Evolutionary conservation across 2,888 invertebrate genomes (phyloP), one percentile per base, ranked within the genome.

Genomic region (Ceratothoa steindachneri): DNA sequence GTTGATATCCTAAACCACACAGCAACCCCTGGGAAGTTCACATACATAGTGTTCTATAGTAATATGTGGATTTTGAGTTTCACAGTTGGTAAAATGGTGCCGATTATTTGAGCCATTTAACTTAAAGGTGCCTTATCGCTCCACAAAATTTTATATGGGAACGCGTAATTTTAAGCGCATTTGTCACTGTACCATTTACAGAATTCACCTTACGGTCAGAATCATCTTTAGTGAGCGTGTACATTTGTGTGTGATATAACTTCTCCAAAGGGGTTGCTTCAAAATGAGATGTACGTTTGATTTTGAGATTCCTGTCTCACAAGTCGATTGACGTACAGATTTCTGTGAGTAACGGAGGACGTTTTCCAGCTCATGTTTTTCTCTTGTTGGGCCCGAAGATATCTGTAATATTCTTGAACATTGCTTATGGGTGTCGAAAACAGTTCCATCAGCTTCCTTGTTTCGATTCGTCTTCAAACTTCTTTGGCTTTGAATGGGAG

Each of bases 361-460:
- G 1, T 27, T 60, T 64, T 69, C 60, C 69, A 60, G 30, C 31
- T 60, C 53, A 30, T 27, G 3, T 52, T 55, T 19, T 73, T 55
- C 31, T 1, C 60, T 69, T 69, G 29, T 19, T 22, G 27, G 67
- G 30, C 73, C 41, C 7, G 64, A 69, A 4, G 73, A 69, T 73
- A 55, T 19, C 22, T 3, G 72, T 30, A 31, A 68, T 68, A 53
- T 67, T 65, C 68, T 53, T 2, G 72, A 72, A 72, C 72, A 51
- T 28, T 72, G 3, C 72, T 72, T 72, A 7, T 72, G 51, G 28
- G 51, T 22, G 27, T 72, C 28, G 2, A 68, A 55, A 28, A 68
- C 72, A 55, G 72, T 72, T 67, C 60, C 73, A 67, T 69, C 69
- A 5, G 31, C 31, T 67, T 69, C 64, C n/a, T n/a, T n/a, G n/a